Evolutionary conservation across 2,888 invertebrate genomes (phyloP), one percentile per base, ranked within the genome.

Genomic region (Lepeophtheirus nordmannii): DNA sequence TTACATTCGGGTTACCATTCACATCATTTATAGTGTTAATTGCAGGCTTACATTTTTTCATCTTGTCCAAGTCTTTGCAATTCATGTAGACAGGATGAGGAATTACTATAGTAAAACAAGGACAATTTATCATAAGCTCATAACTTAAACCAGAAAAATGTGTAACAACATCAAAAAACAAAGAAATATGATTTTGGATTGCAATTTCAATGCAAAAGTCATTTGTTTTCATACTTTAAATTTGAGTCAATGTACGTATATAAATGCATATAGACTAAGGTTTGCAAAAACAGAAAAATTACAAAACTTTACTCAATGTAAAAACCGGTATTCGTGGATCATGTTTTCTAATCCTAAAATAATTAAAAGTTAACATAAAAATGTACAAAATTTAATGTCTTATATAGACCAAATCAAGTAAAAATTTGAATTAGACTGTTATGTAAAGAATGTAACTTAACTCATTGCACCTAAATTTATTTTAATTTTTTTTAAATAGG

Each of bases 31-130:
- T 5, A 5, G 17, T 5, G 8, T 2, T 46, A n/a, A 5, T 14
- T 14, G n/a, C 8, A 2, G 14, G 53, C 14, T 17, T 22, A 37
- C 2, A 30, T 3, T 61, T 61, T 61, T 37, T 22, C 20, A 61
- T 22, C 14, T 37, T 56, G 41, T 63, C 56, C 63, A 63, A 23
- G 41, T 63, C 63, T 56, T 63, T 22, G 10, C 46, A 20, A 56
- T 63, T 63, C 63, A 63, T 63, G 56, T 63, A 63, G 23, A 63
- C 63, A 30, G 63, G 63, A 46, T 63, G 63, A 23, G 63, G 63
- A 53, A 63, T 63, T n/a, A 63, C 63, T 63, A 60, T 10, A n/a
- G 20, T n/a, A 60, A n/a, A n/a, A n/a, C n/a, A n/a, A 60, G 23
- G 5, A 57, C 11, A 23, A 57, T 22, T 14, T 23, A 10, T 57